Conservation (phyloP, 2,113 vertebrate species). For the Onychostruthus taczanowskii region DNA sequence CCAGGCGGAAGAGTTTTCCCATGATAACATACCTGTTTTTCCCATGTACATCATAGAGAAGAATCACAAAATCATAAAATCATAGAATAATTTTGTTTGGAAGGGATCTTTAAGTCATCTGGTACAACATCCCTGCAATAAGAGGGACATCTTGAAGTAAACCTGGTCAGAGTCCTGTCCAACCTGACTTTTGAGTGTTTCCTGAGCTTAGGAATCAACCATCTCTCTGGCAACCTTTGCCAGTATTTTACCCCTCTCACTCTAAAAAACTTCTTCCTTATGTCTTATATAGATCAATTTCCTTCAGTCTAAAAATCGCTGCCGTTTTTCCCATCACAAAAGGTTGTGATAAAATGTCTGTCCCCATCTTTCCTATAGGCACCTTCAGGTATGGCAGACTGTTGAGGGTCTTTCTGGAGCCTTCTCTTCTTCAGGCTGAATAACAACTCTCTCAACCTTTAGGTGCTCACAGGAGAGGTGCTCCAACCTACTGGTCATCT, state of each 20-base stretch:
- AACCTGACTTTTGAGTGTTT: not conserved
- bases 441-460: not conserved
- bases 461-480: not conserved
- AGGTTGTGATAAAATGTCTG: not conserved
- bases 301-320: not conserved
- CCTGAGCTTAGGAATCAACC: not conserved
- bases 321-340: not conserved
- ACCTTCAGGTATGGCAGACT: not conserved
- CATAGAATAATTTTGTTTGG: not conserved
- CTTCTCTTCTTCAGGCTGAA: not conserved
- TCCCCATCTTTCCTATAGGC: not conserved
- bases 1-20: not conserved
- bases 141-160: not conserved
- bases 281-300: accelerated
- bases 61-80: not conserved
- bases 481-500: not conserved
- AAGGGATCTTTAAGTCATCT: not conserved
- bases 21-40: not conserved
- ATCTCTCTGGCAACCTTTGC: not conserved
- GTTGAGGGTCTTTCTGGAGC: not conserved
- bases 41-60: not conserved
- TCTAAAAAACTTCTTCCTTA: not conserved
- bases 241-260: not conserved
- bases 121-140: not conserved
- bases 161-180: not conserved